These are phyloP conservation scores for Podiceps cristatus DNA, from an alignment of 2,113 vertebrate genomes.

Conservation along the genomic window DNA sequence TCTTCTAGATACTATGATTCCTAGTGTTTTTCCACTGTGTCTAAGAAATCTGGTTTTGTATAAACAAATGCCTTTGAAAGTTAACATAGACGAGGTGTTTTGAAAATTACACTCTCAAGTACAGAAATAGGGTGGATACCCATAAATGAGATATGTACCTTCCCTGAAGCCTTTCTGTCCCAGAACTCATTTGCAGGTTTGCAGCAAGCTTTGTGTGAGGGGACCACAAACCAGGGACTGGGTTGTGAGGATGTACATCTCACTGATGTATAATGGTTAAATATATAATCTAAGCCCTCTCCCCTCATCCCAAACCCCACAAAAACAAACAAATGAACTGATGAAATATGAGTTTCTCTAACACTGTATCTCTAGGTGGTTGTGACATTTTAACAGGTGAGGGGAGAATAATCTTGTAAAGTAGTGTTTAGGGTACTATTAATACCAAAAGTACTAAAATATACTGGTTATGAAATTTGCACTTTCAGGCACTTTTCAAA, in stretches of 20 bases:
- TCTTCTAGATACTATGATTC: background rate
- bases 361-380: background rate
- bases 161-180: background rate
- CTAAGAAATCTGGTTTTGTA: background rate
- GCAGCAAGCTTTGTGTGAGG: background rate
- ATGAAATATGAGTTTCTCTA: background rate
- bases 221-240: background rate
- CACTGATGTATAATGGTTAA: background rate
- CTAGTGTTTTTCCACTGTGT: background rate
- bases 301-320: accelerated
- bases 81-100: accelerated
- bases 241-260: background rate
- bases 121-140: background rate
- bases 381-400: background rate
- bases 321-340: background rate
- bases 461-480: background rate
- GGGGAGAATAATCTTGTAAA: background rate
- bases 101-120: background rate
- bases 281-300: background rate
- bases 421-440: background rate
- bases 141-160: background rate
- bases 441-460: background rate
- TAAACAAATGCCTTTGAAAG: background rate
- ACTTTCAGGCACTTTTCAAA: background rate
- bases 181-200: background rate